Conservation (phyloP, 2,113 vertebrate species). For the Crotalus helleri region DNA sequence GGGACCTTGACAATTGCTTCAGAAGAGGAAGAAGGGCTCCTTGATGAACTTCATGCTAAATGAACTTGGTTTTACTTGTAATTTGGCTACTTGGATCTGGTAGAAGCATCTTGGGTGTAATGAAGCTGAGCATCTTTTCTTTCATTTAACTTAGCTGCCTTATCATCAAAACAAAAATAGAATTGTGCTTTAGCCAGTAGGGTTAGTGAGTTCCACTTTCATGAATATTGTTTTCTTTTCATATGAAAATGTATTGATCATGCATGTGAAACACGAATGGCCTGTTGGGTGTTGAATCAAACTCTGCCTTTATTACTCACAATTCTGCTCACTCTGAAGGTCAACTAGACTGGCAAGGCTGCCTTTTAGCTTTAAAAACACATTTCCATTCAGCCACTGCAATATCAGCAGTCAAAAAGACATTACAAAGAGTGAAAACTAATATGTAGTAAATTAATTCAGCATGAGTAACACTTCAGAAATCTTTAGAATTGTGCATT, state of each 20-base stretch:
- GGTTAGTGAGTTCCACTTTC: constrained; percentile 51
- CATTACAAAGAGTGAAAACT: constrained; percentile 3
- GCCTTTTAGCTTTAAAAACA: constrained; percentile 53
- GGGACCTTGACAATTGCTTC: constrained; percentile 3
- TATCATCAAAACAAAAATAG: constrained; percentile 50
- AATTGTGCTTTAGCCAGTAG: constrained; percentile 58
- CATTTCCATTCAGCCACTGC: constrained; percentile 23
- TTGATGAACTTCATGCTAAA: constrained; percentile 39
- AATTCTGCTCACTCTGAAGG: constrained; percentile 56
- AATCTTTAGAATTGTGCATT: constrained; percentile 5
- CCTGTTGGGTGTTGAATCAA: constrained; percentile 52
- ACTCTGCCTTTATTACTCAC: constrained; percentile 49
- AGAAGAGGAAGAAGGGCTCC: constrained; percentile 36
- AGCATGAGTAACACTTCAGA: constrained; percentile 6
- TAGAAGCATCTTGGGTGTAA: neutral
- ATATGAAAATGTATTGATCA: constrained; percentile 56
- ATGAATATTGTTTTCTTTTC: constrained; percentile 60
- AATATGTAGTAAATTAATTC: constrained; percentile 33
- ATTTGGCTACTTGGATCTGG: constrained; percentile 15
- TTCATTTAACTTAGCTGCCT: neutral
- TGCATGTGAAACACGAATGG: constrained; percentile 47
- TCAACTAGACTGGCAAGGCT: constrained; percentile 40
- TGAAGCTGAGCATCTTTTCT: neutral
- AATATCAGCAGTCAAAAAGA: constrained; percentile 11
- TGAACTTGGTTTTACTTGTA: constrained; percentile 35